These are phyloP conservation scores for Mythimna ferrago DNA, from an alignment of 2,888 invertebrate genomes.

Conservation along the genomic window DNA sequence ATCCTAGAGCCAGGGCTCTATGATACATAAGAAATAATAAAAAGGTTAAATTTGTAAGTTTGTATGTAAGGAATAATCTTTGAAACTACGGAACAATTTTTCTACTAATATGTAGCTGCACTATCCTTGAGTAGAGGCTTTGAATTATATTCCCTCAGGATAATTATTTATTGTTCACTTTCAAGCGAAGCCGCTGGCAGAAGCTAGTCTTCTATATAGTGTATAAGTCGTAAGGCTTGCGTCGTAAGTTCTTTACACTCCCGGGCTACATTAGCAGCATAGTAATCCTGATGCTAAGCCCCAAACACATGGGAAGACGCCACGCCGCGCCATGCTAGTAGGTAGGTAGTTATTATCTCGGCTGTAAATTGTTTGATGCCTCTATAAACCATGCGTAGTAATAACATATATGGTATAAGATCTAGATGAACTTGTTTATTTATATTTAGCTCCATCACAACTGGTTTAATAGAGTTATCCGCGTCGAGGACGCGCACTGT, in stretches of 20 bases:
- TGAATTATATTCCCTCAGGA: too few relatives aligned
- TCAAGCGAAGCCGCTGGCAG: too few relatives aligned
- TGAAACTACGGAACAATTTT: too few relatives aligned
- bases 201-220: not conserved
- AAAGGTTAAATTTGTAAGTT: too few relatives aligned
- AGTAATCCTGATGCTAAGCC: slow-evolving; percentile 56
- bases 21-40: too few relatives aligned
- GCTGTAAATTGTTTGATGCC: slow-evolving; percentile 41
- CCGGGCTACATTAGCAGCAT: slow-evolving; percentile 27
- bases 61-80: too few relatives aligned
- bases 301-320: slow-evolving; percentile 21
- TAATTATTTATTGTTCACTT: too few relatives aligned
- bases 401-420: slow-evolving; percentile 4
- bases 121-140: too few relatives aligned
- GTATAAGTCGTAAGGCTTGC: slow-evolving; percentile 9
- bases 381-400: slow-evolving; percentile 23
- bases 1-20: too few relatives aligned
- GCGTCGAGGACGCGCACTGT: too few relatives aligned
- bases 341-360: slow-evolving; percentile 25
- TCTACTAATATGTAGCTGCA: too few relatives aligned
- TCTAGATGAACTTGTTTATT: not conserved
- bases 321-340: not conserved
- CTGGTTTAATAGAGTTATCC: not conserved
- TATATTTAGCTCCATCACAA: not conserved
- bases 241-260: slow-evolving; percentile 10